Base-by-base conservation (phyloP, 2,888 invertebrate species). In the Epinotia bilunana region DNA sequence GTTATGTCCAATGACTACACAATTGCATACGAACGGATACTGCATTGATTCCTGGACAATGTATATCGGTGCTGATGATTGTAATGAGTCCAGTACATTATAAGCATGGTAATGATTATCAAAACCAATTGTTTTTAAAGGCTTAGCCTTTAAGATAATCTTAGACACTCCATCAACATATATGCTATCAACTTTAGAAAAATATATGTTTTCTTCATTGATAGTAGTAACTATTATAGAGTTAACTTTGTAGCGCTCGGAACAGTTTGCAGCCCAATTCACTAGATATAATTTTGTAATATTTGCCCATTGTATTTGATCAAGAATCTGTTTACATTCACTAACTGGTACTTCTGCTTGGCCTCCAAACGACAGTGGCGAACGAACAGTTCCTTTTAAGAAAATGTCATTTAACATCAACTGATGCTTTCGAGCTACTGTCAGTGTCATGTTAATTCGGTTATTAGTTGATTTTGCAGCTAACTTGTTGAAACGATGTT, bases 91-190 rank as follows among this genome's bases (percentile, higher is more conserved):
- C 65, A 18, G 12, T 60, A 73, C 73, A n/a, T 46, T 23, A 46
- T 65, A 73, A 53, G 73, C 73, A 73, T 33, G 67, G 11, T 46
- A 60, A 68, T 73, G 73, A 9, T 67, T 67, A 67, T 73, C 61
- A 53, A 73, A 73, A 28, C 33, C 53, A 67, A 73, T 49, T n/a
- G 73, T 67, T 13, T 68, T 4, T 33, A 73, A 33, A n/a, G 18
- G 61, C 33, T 20, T n/a, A n/a, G 62, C 62, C 18, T 63, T 63
- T 18, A 63, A 20, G 6, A 43, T 43, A 63, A 63, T 63, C 39
- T 63, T 63, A 63, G 43, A 43, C 6, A 61, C 61, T 13, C 61
- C 61, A 61, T 61, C 61, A 61, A 61, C 61, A 61, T 61, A 61
- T 23, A 61, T 61, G 16, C 16, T 7, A 16, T 61, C 61, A 61